A percentile compares a stretch with the other conserved stretches of the same genome.
phyloP scores from a whole-genome alignment of 2,797 vertebrate species.

The Ctenopoma kingsleyae region DNA sequence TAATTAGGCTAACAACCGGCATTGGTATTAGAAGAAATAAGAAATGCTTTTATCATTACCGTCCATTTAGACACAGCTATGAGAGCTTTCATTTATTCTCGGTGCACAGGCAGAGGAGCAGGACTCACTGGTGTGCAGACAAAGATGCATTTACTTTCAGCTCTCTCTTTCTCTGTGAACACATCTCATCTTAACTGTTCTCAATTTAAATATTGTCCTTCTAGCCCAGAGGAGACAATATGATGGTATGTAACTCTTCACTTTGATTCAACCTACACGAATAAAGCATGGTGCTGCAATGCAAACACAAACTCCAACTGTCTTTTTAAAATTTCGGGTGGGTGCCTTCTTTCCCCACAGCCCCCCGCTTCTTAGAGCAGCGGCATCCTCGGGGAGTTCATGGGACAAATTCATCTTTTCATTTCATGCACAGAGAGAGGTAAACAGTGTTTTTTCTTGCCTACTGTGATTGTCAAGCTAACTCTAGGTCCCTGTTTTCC shows the following conservation, averaged over 20 bases:
- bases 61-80: conserved; percentile 53
- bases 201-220: conserved; percentile 13
- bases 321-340: conserved; percentile 29
- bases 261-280: conserved; percentile 44
- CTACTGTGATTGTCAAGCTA: conserved; percentile 51
- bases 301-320: conserved; percentile 33
- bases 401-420: conserved; percentile 64
- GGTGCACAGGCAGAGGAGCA: conserved; percentile 15
- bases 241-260: conserved; percentile 9
- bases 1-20: conserved; percentile 71
- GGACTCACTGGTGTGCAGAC: conserved; percentile 10
- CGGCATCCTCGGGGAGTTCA: conserved; percentile 36
- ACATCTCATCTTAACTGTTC: conserved; percentile 7
- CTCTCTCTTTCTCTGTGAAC: conserved; percentile 4
- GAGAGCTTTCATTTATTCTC: conserved; percentile 54
- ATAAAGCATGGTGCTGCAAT: conserved; percentile 35
- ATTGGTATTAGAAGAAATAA: conserved; percentile 62
- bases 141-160: conserved; percentile 11
- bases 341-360: neutral
- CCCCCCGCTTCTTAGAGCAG: conserved; percentile 11
- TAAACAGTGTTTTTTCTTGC: conserved; percentile 48
- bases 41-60: conserved; percentile 63
- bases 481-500: conserved; percentile 40
- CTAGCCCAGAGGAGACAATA: conserved; percentile 9
- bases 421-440: conserved; percentile 68